These are phyloP conservation scores for Melanotaenia nigrans DNA, from an alignment of 2,797 vertebrate species.

Conservation along the genomic window DNA sequence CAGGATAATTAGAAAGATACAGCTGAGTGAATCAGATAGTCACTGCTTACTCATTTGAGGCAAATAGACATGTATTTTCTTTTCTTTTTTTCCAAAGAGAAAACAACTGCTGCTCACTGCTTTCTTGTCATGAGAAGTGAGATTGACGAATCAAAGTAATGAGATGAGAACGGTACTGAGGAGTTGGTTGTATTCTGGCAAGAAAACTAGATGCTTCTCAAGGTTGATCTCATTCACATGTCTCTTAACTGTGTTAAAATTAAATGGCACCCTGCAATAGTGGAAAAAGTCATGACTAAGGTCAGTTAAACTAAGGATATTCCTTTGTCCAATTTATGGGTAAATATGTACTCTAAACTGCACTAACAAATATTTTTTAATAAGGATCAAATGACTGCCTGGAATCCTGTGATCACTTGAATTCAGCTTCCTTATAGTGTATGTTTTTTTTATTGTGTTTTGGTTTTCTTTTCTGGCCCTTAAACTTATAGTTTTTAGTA, in stretches of 20 bases:
- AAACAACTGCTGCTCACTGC: neutral
- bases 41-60: constrained; percentile 34
- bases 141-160: constrained; percentile 28
- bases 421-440: neutral
- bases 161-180: constrained; percentile 18
- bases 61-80: constrained; percentile 5
- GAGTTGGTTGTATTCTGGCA: constrained; percentile 18
- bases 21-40: constrained; percentile 32
- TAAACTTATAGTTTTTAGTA: neutral
- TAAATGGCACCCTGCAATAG: constrained; percentile 18
- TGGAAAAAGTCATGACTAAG: constrained; percentile 27
- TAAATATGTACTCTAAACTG: neutral
- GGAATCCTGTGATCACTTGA: neutral
- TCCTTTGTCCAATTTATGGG: neutral
- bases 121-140: neutral
- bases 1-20: constrained; percentile 38
- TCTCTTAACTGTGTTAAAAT: constrained; percentile 38
- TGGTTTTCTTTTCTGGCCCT: neutral
- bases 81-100: constrained; percentile 8
- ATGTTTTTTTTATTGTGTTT: neutral
- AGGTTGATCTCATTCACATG: constrained; percentile 60
- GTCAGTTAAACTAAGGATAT: neutral
- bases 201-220: constrained; percentile 23
- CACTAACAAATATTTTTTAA: neutral
- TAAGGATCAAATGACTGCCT: constrained; percentile 4